Base-by-base conservation (phyloP, 1,140 invertebrate species). In the Hyles euphorbiae region DNA sequence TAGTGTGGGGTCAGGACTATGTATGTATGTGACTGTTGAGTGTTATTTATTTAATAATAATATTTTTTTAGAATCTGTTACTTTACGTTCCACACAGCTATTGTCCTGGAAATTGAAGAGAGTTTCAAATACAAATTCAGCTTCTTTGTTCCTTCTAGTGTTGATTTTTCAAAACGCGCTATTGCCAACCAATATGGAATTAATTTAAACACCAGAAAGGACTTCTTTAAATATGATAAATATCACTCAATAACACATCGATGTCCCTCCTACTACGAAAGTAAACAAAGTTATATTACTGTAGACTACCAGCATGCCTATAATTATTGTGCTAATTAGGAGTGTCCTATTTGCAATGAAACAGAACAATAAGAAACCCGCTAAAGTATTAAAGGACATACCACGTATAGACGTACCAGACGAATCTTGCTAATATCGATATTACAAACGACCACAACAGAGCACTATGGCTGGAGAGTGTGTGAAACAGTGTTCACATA, bases 181-280 rank as follows among this genome's bases (percentile, higher is more conserved):
- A 57, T 60, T n/a, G 66, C 66, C 32, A 68, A 43, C 66, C 66
- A 68, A 2, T 56, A 68, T 3, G 66, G 66, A 8, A 22, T 22
- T 22, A 62, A 68, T 11, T 68, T 62, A 60, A 10, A 58, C 61
- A 44, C 67, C 67, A 1, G 55, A 67, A 32, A 65, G 63, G 22
- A 64, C 67, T 1, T 70, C 66, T 51, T 73, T 65, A 1, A 79
- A 53, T 6, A 73, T 68, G 22, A 75, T 49, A 49, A 79, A 75
- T 11, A 76, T 34, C 0, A 72, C 74, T 50, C 76, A 53, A 33
- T 75, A 72, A 10, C 51, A 47, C 0, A 72, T 70, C 10, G 67
- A 63, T 2, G 65, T 60, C 52, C 76, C 74, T 0, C 67, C 60
- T 1, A 73, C 6, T 9, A 76, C 61, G 6, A 72, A 60, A n/a